Evolutionary conservation across 2,113 vertebrate species (phyloP).

Genomic region (Peromyscus californicus): DNA sequence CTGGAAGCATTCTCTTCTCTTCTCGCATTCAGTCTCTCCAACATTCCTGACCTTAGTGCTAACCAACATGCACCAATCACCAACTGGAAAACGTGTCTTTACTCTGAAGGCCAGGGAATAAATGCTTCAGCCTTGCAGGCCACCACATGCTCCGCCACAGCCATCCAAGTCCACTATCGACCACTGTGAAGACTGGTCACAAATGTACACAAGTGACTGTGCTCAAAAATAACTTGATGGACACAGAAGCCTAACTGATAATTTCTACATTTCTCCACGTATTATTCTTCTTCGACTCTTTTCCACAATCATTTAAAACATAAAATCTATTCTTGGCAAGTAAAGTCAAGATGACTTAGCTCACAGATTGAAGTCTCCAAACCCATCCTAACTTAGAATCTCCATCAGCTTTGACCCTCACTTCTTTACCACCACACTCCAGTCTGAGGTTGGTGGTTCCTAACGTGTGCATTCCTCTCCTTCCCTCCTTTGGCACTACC

Average conservation of each 20-base stretch:
- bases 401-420: background rate
- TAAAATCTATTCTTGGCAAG: constrained; percentile 7
- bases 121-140: background rate
- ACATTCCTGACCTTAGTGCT: background rate
- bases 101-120: background rate
- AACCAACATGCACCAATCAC: background rate
- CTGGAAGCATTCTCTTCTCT: background rate
- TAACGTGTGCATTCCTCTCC: background rate
- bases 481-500: background rate
- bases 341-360: background rate
- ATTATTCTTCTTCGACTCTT: background rate
- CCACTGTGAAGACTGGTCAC: background rate
- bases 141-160: background rate
- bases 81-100: background rate
- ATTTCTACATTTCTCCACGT: constrained; percentile 45
- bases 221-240: background rate
- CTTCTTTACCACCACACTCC: background rate
- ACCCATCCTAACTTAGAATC: background rate
- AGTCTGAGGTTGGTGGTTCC: background rate
- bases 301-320: background rate
- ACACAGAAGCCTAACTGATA: background rate
- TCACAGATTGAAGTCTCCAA: background rate
- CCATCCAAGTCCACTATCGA: background rate
- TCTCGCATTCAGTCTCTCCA: background rate
- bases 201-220: background rate